phyloP scores from a whole-genome alignment of 2,113 vertebrate species.

The Cairina moschata region DNA sequence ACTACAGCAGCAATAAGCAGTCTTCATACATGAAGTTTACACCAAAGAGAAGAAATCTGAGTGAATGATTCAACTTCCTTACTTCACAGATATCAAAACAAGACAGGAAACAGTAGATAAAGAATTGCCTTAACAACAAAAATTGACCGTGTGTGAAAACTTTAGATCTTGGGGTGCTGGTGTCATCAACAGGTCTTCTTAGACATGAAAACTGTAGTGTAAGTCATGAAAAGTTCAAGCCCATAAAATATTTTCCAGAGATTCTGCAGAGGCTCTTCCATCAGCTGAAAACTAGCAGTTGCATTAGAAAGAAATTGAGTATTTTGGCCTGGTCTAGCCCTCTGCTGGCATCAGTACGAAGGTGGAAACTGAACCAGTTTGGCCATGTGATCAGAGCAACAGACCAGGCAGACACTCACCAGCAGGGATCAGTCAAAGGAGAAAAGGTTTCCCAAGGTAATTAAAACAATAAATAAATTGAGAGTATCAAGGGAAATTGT shows the following conservation, averaged over 20 bases:
- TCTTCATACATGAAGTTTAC: not conserved
- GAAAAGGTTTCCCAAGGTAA: not conserved
- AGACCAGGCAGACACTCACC: not conserved
- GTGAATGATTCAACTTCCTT: rapidly evolving
- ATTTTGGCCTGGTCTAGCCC: not conserved
- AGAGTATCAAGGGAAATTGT: not conserved
- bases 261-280: not conserved
- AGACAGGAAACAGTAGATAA: not conserved
- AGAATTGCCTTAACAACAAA: not conserved
- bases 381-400: not conserved
- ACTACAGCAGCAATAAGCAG: not conserved
- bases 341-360: not conserved
- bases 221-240: not conserved
- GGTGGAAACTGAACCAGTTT: not conserved
- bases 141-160: not conserved
- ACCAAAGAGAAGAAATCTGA: not conserved
- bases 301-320: not conserved
- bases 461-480: not conserved
- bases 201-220: not conserved
- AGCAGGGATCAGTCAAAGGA: not conserved
- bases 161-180: not conserved
- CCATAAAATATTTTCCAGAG: not conserved
- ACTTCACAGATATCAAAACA: not conserved
- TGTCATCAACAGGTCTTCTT: not conserved
- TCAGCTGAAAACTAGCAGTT: not conserved